Evolutionary conservation across 2,888 invertebrate species (phyloP).

Genomic region (Meta bourneti): DNA sequence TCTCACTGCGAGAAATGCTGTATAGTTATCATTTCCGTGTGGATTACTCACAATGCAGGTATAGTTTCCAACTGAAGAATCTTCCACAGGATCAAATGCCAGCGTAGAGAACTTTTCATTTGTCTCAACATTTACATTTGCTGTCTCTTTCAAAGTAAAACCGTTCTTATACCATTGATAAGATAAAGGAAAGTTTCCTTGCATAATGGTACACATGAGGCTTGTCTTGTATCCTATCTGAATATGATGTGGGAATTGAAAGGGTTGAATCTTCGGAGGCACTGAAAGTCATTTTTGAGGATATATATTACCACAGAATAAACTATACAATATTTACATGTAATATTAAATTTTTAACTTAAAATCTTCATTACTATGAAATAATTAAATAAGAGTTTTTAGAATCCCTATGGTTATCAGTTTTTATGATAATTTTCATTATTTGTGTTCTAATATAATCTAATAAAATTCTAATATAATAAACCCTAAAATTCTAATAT

Average conservation of each 20-base stretch:
- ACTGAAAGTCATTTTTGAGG: constrained; percentile 15
- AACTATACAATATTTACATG: too few species aligned
- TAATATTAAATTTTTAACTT: too few species aligned
- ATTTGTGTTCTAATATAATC: too few species aligned
- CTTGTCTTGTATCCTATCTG: constrained; percentile 62
- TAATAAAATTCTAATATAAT: too few species aligned
- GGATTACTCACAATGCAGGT: constrained; percentile 56
- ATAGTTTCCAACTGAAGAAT: constrained; percentile 53
- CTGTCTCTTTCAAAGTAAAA: neutral
- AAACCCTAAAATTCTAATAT: too few species aligned
- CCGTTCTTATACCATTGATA: constrained; percentile 54
- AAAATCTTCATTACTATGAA: too few species aligned
- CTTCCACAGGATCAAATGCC: constrained; percentile 35
- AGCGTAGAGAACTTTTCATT: constrained; percentile 52
- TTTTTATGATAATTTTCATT: too few species aligned
- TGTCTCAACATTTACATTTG: constrained; percentile 10
- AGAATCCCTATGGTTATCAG: too few species aligned
- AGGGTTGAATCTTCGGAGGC: constrained; percentile 64
- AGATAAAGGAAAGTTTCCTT: constrained; percentile 40
- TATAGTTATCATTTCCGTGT: constrained; percentile 44
- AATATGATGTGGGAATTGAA: constrained; percentile 55
- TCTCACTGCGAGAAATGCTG: constrained; percentile 48
- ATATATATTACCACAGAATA: too few species aligned
- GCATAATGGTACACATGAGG: constrained; percentile 24
- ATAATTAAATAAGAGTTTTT: too few species aligned